phyloP scores from a whole-genome alignment of 92 coral and sea anemone genomes.

The Paramuricea clavata region DNA sequence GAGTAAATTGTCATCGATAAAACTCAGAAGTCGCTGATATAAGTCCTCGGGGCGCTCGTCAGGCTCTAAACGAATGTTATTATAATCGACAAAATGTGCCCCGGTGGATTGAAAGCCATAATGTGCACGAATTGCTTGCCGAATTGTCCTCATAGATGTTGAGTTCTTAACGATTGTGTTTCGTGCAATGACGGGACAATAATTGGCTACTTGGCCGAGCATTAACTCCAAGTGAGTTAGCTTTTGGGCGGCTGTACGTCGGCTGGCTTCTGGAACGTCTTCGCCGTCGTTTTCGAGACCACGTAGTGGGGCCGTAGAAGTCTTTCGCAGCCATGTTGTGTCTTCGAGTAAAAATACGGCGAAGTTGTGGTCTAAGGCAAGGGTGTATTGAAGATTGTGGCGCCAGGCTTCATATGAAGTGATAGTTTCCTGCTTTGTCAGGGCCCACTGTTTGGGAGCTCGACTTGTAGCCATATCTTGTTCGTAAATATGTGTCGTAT shows the following conservation, averaged over 20 bases:
- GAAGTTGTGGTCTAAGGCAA: conserved; percentile 47
- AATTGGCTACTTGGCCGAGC: conserved; percentile 62
- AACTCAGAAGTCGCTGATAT: not conserved
- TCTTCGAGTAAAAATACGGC: conserved; percentile 66
- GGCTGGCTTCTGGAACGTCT: conserved; percentile 19
- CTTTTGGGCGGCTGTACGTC: conserved; percentile 48
- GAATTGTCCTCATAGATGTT: conserved; percentile 48
- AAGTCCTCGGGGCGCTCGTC: not conserved
- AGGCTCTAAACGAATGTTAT: not conserved
- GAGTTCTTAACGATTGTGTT: conserved; percentile 57
- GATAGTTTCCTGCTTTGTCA: conserved; percentile 51
- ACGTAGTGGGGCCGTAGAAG: conserved; percentile 50
- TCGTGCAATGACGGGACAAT: conserved; percentile 52
- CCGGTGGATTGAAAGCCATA: conserved; percentile 41
- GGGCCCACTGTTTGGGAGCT: conserved; percentile 65
- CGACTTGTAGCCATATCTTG: not conserved
- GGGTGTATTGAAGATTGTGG: conserved; percentile 48
- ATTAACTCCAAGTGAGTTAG: conserved; percentile 31
- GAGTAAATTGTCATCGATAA: not conserved
- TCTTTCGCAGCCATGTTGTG: conserved; percentile 56
- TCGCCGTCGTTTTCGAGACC: conserved; percentile 27
- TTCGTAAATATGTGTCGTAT: not conserved
- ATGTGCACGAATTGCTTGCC: conserved; percentile 61
- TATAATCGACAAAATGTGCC: not conserved
- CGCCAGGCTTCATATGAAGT: conserved; percentile 65